A percentile compares a stretch with the other conserved stretches of the same genome.
Conservation (phyloP, 2,888 invertebrate genomes). For the Camponotus fellah region DNA sequence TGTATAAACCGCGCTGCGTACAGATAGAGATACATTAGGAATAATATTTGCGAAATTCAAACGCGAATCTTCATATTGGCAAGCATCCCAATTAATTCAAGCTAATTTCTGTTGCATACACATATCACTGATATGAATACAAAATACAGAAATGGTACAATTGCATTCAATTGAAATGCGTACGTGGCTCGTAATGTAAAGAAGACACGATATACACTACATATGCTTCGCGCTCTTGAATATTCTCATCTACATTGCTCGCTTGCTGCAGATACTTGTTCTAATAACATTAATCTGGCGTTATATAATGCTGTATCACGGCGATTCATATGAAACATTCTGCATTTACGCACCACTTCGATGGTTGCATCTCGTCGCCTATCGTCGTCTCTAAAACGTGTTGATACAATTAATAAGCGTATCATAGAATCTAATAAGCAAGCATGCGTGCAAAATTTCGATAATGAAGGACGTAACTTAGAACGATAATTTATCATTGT, state of each 20-base stretch:
- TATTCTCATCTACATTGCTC: not conserved
- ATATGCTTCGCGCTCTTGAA: not conserved
- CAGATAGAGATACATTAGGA: not conserved
- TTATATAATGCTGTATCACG: not conserved
- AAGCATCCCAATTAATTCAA: conserved; percentile 9
- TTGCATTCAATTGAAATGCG: not conserved
- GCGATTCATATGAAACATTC: not conserved
- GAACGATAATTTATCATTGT: conserved; percentile 41
- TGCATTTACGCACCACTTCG: not conserved
- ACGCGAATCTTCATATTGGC: not conserved
- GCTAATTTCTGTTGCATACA: not conserved
- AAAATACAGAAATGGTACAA: not conserved
- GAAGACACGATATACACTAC: not conserved
- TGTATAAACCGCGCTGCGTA: not conserved
- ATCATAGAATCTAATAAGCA: conserved; percentile 19
- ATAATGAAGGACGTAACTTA: conserved; percentile 35
- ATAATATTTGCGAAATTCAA: conserved; percentile 17
- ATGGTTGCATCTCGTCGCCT: not conserved
- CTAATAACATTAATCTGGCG: not conserved
- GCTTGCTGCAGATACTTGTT: not conserved
- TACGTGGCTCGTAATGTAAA: not conserved
- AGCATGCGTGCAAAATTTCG: conserved; percentile 51
- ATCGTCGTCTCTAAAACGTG: not conserved
- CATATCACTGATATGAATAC: not conserved
- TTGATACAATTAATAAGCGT: conserved; percentile 37